phyloP scores from a whole-genome alignment of 2,113 vertebrate species.

The Scartelaos histophorus region DNA sequence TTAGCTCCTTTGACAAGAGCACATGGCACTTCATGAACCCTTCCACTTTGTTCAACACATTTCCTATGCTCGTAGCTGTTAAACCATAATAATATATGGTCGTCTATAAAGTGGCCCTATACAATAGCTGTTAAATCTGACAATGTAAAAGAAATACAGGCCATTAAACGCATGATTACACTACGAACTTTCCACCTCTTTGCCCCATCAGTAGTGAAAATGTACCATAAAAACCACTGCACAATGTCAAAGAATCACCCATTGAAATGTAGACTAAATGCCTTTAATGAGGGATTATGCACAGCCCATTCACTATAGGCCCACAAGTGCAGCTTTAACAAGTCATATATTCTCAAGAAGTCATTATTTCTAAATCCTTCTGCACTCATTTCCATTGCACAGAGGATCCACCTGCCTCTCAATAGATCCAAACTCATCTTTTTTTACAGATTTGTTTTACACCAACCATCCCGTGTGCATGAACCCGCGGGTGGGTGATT shows the following conservation, averaged over 20 bases:
- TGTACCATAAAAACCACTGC: background rate
- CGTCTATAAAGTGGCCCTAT: conserved; percentile 11
- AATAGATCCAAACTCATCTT: background rate
- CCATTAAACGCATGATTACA: background rate
- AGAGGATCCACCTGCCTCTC: conserved; percentile 3
- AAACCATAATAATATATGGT: conserved; percentile 31
- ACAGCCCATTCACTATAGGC: conserved; percentile 8
- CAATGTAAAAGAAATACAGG: conserved; percentile 24
- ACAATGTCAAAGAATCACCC: conserved; percentile 4
- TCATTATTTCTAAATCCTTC: conserved; percentile 30
- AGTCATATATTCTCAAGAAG: conserved; percentile 3
- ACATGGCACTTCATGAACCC: background rate
- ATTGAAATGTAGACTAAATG: conserved; percentile 8
- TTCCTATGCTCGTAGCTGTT: conserved; percentile 16
- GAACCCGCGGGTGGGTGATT: conserved; percentile 39
- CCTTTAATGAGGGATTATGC: conserved; percentile 15
- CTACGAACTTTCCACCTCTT: conserved; percentile 1
- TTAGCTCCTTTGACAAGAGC: background rate
- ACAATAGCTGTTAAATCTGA: conserved; percentile 22
- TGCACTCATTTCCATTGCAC: conserved; percentile 20
- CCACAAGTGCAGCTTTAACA: conserved; percentile 13
- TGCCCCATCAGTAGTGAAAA: conserved; percentile 4
- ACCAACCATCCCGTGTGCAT: conserved; percentile 12
- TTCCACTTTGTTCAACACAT: conserved; percentile 15
- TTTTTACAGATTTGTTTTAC: conserved; percentile 7